A percentile compares a stretch with the other conserved stretches of the same genome.
These are phyloP conservation scores for Parazoanthus darwini DNA, from an alignment of 92 coral and sea anemone genomes.

Conservation along the genomic window DNA sequence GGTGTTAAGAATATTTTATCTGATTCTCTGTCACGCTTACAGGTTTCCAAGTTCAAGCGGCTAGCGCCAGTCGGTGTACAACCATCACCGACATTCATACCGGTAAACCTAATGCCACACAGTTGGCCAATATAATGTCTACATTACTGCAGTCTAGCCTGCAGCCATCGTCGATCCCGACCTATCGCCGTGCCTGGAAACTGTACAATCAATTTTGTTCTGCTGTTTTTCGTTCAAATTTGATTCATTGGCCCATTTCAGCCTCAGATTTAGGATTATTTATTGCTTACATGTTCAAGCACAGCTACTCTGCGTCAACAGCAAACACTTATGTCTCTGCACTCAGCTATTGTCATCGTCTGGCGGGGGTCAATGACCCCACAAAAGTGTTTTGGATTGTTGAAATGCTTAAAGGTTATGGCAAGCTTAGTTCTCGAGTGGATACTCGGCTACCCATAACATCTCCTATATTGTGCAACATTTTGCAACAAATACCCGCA, in stretches of 20 bases:
- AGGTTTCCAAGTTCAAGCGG: constrained; percentile 13
- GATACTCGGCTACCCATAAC: constrained; percentile 57
- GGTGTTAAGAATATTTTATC: constrained; percentile 38
- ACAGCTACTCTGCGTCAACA: constrained; percentile 56
- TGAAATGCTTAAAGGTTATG: constrained; percentile 56
- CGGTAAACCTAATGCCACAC: not conserved
- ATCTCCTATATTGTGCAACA: constrained; percentile 43
- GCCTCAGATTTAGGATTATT: constrained; percentile 41
- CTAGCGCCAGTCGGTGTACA: constrained; percentile 38
- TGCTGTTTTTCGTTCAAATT: constrained; percentile 11
- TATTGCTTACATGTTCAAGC: constrained; percentile 57
- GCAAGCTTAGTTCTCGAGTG: constrained; percentile 45
- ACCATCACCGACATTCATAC: constrained; percentile 12
- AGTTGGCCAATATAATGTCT: constrained; percentile 47
- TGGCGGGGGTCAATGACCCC: constrained; percentile 39
- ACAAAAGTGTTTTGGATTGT: constrained; percentile 48
- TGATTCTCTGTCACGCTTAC: constrained; percentile 45
- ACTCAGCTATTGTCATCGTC: constrained; percentile 56
- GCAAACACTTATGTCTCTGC: constrained; percentile 51
- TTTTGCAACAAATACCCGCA: not conserved
- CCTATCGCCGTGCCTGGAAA: constrained; percentile 67
- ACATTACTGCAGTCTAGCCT: constrained; percentile 53
- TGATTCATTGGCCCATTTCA: not conserved
- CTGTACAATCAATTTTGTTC: constrained; percentile 37
- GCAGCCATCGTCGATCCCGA: constrained; percentile 64